phyloP scores from a whole-genome alignment of 2,888 invertebrate genomes.

The Mesorhabditis spiculigera region DNA sequence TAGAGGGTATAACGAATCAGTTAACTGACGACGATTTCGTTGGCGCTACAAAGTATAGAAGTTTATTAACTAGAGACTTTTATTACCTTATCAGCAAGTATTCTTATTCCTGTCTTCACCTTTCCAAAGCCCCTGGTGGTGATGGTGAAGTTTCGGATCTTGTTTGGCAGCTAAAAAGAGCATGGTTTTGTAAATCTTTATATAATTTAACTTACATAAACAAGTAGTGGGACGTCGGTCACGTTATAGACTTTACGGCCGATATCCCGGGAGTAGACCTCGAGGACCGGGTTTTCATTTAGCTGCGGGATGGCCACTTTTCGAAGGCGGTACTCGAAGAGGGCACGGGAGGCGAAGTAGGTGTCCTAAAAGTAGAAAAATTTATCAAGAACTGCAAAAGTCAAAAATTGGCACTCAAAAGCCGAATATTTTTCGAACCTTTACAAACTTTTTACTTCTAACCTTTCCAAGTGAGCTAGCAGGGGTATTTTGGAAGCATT shows the following conservation, averaged over 20 bases:
- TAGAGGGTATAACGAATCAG: conserved; percentile 45
- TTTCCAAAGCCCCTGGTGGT: conserved; percentile 38
- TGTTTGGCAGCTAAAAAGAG: conserved; percentile 37
- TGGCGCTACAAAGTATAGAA: background rate
- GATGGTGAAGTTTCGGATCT: conserved; percentile 31
- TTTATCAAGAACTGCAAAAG: too few species aligned
- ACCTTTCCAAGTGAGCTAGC: background rate
- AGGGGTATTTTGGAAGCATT: too few species aligned
- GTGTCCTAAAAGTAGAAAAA: too few species aligned
- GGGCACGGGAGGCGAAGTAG: conserved; percentile 45
- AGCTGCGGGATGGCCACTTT: conserved; percentile 23
- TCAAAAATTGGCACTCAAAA: background rate
- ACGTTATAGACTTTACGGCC: conserved; percentile 14
- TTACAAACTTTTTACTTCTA: background rate
- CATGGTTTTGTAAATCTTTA: background rate
- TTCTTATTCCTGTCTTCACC: conserved; percentile 41
- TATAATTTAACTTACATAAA: conserved; percentile 24
- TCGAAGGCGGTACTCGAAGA: conserved; percentile 38
- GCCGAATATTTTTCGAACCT: too few species aligned
- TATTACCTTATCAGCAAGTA: conserved; percentile 31
- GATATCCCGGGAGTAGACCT: background rate
- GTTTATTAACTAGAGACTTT: too few species aligned
- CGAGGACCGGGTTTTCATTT: conserved; percentile 15
- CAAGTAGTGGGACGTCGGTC: conserved; percentile 28
- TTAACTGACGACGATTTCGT: conserved; percentile 26